Base-by-base conservation (phyloP, 2,888 invertebrate genomes). In the Chrysopilus asiliformis region DNA sequence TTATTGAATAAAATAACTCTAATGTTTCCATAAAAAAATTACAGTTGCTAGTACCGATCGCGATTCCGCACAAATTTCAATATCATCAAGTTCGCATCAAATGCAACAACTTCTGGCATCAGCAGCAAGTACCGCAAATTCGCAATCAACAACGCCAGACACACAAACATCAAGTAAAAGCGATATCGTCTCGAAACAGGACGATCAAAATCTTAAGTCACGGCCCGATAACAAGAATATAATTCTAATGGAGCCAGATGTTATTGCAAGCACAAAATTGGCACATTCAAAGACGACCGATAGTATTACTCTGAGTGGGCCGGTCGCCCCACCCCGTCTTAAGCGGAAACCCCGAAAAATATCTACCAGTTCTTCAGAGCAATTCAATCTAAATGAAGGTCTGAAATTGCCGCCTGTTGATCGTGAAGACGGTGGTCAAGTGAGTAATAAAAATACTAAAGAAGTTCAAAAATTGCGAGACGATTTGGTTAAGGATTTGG, bases 231-330 rank as follows among this genome's bases (percentile, higher is more conserved):
- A 41, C 13, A 50, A 42, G 38, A 49, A 50, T 36, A 52, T 61
- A 16, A 54, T 59, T 30, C 45, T 61, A 15, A 63, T 63, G 45
- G 90, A 90, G 62, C 91, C 91, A 3, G 91, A 93, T 65, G 86
- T 91, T 52, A 87, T 91, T 49, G 86, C 87, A 40, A 91, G 90
- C 65, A 86, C 90, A 44, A 91, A 90, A 56, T 66, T 76, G 39
- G 60, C 64, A 44, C 59, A 62, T 45, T 60, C 64, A 12, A 65
- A 62, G 50, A 64, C 61, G 41, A 61, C 58, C 3, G 64, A 64
- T 42, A 64, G 61, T 22, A 56, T 60, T 38, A 55, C 58, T 16
- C 63, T 65, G 5, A 56, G 57, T 33, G 63, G 59, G 22, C 79
- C 81, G 4, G 67, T 82, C 25, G 77, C 87, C 36, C 89, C 89